Evolutionary conservation across 2,113 vertebrate genomes (phyloP).

Genomic region (Ceuthmochares aereus): DNA sequence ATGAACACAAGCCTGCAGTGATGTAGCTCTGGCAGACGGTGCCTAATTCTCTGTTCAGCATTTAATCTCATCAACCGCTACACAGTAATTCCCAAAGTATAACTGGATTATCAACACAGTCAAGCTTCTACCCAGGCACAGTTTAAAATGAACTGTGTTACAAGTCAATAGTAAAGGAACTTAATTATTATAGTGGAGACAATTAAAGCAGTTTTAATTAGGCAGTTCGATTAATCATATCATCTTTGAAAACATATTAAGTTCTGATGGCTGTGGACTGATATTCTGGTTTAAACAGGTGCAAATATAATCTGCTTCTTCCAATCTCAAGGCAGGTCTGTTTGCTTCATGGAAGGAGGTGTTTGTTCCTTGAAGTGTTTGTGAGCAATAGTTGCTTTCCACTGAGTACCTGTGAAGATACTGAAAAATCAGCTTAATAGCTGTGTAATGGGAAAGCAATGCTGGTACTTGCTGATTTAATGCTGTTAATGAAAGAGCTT

Average conservation of each 20-base stretch:
- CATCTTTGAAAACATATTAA: background rate
- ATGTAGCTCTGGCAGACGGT: background rate
- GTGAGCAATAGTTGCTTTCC: background rate
- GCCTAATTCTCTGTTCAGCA: background rate
- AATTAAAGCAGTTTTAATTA: background rate
- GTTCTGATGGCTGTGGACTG: background rate
- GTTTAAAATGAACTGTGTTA: background rate
- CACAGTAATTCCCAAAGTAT: background rate
- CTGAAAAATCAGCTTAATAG: background rate
- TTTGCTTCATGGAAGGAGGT: background rate
- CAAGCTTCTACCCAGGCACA: background rate
- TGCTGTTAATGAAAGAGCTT: background rate
- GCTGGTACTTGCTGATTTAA: background rate
- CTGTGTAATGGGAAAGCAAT: background rate
- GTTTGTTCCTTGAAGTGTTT: background rate
- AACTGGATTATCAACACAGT: conserved; percentile 23
- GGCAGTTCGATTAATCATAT: background rate
- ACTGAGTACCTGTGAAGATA: background rate
- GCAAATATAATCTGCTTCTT: background rate
- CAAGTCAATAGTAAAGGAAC: background rate
- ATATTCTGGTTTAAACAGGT: background rate
- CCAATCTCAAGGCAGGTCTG: background rate
- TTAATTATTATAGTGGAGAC: background rate
- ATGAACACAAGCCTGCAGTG: background rate
- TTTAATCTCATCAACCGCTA: conserved; percentile 13